A percentile compares a stretch with the other conserved stretches of the same genome.
Evolutionary conservation across 2,797 vertebrate genomes (phyloP).

Genomic region (Rhincodon typus): DNA sequence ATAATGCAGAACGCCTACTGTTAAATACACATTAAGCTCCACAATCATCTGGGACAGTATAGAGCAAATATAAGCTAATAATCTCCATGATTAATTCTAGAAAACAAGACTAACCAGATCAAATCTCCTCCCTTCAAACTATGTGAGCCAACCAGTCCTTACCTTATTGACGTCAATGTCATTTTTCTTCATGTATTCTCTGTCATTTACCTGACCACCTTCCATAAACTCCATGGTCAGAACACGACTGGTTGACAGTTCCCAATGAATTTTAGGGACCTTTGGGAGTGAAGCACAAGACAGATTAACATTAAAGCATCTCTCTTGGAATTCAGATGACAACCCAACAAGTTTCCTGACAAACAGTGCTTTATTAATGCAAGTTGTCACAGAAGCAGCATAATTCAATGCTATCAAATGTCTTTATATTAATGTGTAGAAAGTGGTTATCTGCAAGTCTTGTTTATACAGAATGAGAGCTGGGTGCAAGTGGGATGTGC

Average conservation of each 20-base stretch:
- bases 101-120: neutral
- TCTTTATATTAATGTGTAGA: neutral
- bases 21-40: neutral
- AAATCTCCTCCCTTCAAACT: neutral
- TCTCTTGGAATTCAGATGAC: neutral
- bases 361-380: neutral
- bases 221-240: slow-evolving; percentile 93
- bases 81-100: neutral
- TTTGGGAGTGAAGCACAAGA: slow-evolving; percentile 43
- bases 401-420: neutral
- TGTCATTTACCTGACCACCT: slow-evolving; percentile 88
- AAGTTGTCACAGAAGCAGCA: neutral
- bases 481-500: neutral
- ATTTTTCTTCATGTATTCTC: slow-evolving; percentile 77
- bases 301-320: neutral
- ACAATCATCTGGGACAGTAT: neutral
- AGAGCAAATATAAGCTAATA: neutral
- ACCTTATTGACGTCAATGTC: slow-evolving; percentile 84
- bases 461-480: neutral
- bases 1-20: neutral
- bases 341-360: no score
- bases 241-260: slow-evolving; percentile 81
- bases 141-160: slow-evolving; percentile 29
- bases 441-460: neutral
- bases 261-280: slow-evolving; percentile 88